phyloP scores from a whole-genome alignment of 2,113 vertebrate species.

The Python bivittatus region DNA sequence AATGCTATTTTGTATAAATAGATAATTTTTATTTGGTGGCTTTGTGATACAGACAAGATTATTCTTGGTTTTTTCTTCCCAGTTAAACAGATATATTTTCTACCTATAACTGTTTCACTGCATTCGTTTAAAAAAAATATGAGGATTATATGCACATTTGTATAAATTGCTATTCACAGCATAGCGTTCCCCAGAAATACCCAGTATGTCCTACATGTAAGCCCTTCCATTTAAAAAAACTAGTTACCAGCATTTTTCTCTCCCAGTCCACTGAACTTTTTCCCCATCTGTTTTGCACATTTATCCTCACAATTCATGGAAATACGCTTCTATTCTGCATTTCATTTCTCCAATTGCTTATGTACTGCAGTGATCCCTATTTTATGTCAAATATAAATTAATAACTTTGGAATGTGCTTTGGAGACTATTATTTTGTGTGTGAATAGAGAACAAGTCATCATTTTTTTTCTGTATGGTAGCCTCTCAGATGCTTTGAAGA shows the following conservation, averaged over 20 bases:
- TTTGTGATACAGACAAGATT: neutral
- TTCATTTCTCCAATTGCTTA: neutral
- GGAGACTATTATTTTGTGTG: no score
- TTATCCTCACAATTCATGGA: neutral
- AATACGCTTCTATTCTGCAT: neutral
- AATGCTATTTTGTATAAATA: neutral
- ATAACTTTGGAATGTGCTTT: no score
- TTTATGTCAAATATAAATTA: neutral
- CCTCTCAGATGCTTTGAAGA: no score
- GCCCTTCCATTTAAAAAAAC: neutral
- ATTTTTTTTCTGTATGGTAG: no score
- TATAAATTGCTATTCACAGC: neutral
- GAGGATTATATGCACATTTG: neutral
- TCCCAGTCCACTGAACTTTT: neutral
- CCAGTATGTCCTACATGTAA: neutral
- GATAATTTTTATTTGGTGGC: neutral
- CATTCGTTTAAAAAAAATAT: neutral
- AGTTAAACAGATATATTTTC: no score
- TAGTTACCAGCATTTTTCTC: neutral
- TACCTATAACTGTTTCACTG: neutral
- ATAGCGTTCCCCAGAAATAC: neutral
- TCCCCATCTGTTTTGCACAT: neutral
- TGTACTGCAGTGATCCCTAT: neutral
- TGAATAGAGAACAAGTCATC: no score
- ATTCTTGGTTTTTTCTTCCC: neutral